Evolutionary conservation across 2,888 invertebrate genomes (phyloP), one percentile per base, ranked within the genome.

Genomic region (Orchesella flavescens): DNA sequence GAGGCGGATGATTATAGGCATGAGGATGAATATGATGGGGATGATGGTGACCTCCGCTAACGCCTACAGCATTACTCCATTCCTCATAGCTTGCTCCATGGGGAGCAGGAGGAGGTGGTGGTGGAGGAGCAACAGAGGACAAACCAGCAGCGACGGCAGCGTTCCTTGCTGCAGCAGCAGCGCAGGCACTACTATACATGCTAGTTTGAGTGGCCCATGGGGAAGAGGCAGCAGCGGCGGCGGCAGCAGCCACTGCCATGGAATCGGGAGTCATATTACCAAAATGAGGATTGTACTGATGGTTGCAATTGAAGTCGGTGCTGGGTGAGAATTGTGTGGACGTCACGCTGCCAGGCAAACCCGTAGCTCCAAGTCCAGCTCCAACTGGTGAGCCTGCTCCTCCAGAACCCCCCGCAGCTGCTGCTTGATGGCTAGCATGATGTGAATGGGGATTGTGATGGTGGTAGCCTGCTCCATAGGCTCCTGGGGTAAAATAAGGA

Each of bases 271-370:
- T 84, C 84, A 87, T 86, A 61, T 85, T 85, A 72, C 82, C 84
- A 72, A 88, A 87, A 21, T 88, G 87, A 53, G 66, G 69, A 53
- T 80, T 73, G 74, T 84, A 82, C 76, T 83, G 81, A 17, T 86
- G 84, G 80, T 84, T 86, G 68, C 87, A 87, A 73, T 87, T 87
- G 74, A 86, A 87, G 72, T 88, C 88, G 73, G 87, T 72, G 46
- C 68, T 86, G 13, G 88, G 87, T n/a, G 88, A 87, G 71, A 87
- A 88, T 69, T 87, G 87, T n/a, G 87, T 87, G 12, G 84, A 84
- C 68, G 83, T 71, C 24, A 85, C 84, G 19, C 80, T 73, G n/a
- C 81, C 72, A 65, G 82, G 74, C 63, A 83, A 71, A 68, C 75
- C 73, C 53, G 68, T 66, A 55, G 75, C 83, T 59, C 82, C 84